Base-by-base conservation (phyloP, 1,140 invertebrate genomes). In the Drusus annulatus region DNA sequence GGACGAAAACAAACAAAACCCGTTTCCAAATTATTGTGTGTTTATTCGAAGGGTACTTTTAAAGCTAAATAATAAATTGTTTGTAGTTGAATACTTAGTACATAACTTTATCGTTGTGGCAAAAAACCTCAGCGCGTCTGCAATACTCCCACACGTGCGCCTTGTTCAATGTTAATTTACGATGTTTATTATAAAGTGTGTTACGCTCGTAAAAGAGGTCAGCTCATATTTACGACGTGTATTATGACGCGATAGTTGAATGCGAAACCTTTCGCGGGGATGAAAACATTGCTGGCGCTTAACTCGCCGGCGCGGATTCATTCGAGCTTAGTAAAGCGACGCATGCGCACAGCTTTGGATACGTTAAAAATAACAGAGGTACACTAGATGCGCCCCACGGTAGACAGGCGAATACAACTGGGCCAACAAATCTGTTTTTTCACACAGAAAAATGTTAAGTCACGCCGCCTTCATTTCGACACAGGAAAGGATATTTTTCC, bases 281-380 rank as follows among this genome's bases (percentile, higher is more conserved):
- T 71, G 68, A 10, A 25, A 52, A 71, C 16, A 16, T 71, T 71
- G n/a, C 68, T n/a, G 25, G 3, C 10, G 4, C 16, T 13, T 19
- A 21, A 51, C 45, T 51, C 54, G 3, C 68, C 19, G 19, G 45
- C 28, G n/a, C 45, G 21, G 50, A 71, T 71, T 71, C 68, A 71
- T 71, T 71, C 68, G 68, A 71, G 68, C 68, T 71, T 52, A 65
- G 16, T 16, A 25, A 71, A 71, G 13, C 15, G 45, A 28, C 50
- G 68, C 68, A 25, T 52, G 68, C 50, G 68, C 68, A 7, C 13
- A 25, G 10, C 28, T 36, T 60, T 23, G 21, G 21, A 25, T 28
- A 65, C n/a, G 25, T 65, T 2, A n/a, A 65, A 65, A 31, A 65
- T 65, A 65, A 45, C 25, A 31, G 10, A 31, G 23, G 23, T 36